Base-by-base conservation (phyloP, 1,140 invertebrate species). In the Megathymus violae region DNA sequence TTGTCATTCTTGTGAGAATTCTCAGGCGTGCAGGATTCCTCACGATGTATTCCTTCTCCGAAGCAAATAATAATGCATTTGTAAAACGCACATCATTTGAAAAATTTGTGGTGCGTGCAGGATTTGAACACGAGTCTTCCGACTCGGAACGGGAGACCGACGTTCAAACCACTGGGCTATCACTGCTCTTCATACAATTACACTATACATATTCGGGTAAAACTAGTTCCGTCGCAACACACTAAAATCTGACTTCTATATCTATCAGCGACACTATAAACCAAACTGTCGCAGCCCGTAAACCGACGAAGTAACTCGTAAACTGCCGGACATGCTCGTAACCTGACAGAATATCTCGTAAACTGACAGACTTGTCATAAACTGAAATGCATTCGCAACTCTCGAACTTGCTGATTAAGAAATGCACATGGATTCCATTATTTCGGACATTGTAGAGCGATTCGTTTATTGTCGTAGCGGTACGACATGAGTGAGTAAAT, bases 271-370 rank as follows among this genome's bases (percentile, higher is more conserved):
- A 31, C 9, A 7, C 27, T 31, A 31, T 31, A 31, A 31, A 31
- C 3, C 27, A 31, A 31, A 31, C 27, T 31, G 27, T 31, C 27
- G 27, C 27, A 31, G 27, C 27, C 27, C 27, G 27, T 31, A 31
- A 31, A 31, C 27, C 5, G 27, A 7, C 19, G 27, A 9, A 4
- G 27, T 3, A 9, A 31, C 27, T 31, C 27, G 7, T 19, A 46
- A 46, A 46, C 17, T 25, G 19, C 11, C 44, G 14, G 10, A 19
- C 9, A 11, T n/a, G 19, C 17, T 46, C 44, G 19, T 25, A 25
- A 43, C 22, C 44, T 25, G 19, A 25, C 44, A 19, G 19, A 25
- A 17, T 13, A 10, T 11, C 44, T 46, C 44, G 44, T 46, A 46
- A 46, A 46, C 10, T 46, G 19, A 31, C 27, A 31, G 27, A 31